phyloP scores from a whole-genome alignment of 2,113 vertebrate species.

The Dasyprocta punctata region DNA sequence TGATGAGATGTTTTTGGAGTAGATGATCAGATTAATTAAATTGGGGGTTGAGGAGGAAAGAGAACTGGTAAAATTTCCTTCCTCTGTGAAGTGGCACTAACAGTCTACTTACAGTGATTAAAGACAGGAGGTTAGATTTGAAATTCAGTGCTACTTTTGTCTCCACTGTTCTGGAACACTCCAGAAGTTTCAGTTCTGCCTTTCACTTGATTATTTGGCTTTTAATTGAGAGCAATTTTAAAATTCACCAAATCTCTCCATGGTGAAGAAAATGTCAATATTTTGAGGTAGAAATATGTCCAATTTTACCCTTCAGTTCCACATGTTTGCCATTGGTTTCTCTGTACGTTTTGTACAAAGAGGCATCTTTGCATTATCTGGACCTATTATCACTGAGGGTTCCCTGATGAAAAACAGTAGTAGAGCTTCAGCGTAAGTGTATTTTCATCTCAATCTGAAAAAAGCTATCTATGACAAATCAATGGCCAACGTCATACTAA shows the following conservation, averaged over 20 bases:
- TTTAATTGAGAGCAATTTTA: neutral
- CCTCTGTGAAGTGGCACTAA: neutral
- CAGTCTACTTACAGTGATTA: neutral
- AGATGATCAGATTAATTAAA: neutral
- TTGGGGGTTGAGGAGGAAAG: neutral
- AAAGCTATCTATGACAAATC: too few species aligned
- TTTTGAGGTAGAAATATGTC: neutral
- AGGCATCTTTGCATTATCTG: neutral
- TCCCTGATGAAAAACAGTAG: neutral
- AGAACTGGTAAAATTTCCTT: neutral
- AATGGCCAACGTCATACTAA: too few species aligned
- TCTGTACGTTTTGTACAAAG: neutral
- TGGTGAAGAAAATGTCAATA: too few species aligned
- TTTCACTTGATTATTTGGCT: neutral
- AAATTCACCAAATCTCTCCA: neutral
- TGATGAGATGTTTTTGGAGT: rapidly evolving
- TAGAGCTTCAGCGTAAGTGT: neutral
- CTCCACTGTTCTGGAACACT: neutral
- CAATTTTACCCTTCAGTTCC: neutral
- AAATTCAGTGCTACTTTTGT: neutral
- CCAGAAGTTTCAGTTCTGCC: neutral
- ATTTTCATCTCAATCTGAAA: too few species aligned
- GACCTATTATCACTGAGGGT: neutral
- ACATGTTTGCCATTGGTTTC: neutral
- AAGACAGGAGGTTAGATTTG: neutral